Base-by-base conservation (phyloP, 1,140 invertebrate species). In the Alviniconcha marisindica region DNA sequence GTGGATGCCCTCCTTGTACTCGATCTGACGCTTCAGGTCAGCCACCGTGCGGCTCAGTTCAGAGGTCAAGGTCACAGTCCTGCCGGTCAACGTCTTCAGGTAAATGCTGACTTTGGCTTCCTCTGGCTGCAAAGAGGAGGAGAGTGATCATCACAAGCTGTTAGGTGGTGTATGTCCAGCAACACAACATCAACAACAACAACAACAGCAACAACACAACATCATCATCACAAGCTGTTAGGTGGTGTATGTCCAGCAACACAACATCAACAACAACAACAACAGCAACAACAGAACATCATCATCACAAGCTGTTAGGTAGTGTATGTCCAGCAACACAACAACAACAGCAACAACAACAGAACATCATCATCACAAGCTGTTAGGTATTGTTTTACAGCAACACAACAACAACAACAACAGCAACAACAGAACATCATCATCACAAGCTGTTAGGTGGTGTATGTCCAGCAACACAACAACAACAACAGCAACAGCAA, bases 21-120 rank as follows among this genome's bases (percentile, higher is more conserved):
- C n/a, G 36, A 84, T 66, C 18, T 66, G 42, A 2, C 38, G 24
- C 76, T 81, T 84, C 60, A 84, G 56, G 1, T 84, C 66, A n/a
- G 31, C 31, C 33, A 84, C 56, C 38, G 78, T 84, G 15, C 31
- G n/a, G 14, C 38, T 31, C 33, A 3, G 71, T 31, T 14, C 2
- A 24, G 31, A 71, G 36, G 78, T 40, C 42, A 81, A 31, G 12
- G 51, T 73, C 38, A 81, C 42, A 28, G 42, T 0, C 14, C 51
- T 73, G 2, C 78, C 71, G 4, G 44, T 84, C 36, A 77, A 40
- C 33, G 54, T 77, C 54, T 77, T 77, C 31, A 81, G 33, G 5
- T 40, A 40, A 1, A 79, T n/a, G 0, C 36, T 14, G 36, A 71
- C 36, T 1, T 40, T 31, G 36, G 69, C 14, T 36, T 71, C 36